Evolutionary conservation across 1,140 invertebrate species (phyloP).

Genomic region (Drosophila nasuta): DNA sequence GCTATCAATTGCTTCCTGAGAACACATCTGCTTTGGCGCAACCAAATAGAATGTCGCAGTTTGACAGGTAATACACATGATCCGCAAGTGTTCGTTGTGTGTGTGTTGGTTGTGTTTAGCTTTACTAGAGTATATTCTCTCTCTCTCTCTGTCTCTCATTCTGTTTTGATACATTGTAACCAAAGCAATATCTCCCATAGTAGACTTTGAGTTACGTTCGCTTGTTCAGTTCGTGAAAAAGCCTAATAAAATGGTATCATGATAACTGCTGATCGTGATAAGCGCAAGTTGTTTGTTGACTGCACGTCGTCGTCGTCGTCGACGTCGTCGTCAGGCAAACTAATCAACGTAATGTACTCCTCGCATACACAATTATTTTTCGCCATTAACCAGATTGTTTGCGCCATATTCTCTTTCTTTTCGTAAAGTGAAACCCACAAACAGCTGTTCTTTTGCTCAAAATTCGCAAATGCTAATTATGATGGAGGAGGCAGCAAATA

Average conservation of each 20-base stretch:
- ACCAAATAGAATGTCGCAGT: conserved; percentile 6
- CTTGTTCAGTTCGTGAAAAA: background rate
- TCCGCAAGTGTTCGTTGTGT: too few species aligned
- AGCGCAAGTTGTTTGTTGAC: conserved; percentile 4
- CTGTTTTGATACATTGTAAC: background rate
- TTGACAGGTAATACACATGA: background rate
- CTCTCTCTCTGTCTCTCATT: background rate
- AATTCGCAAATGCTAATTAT: conserved; percentile 20
- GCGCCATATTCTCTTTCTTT: background rate
- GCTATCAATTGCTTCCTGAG: conserved; percentile 52
- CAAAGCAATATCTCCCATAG: too few species aligned
- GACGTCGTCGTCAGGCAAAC: background rate
- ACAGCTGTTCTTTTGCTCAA: conserved; percentile 11
- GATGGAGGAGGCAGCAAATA: background rate
- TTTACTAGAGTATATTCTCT: background rate
- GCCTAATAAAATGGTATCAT: conserved; percentile 20
- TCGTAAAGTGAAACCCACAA: background rate
- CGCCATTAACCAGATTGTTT: conserved; percentile 22
- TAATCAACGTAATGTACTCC: conserved; percentile 24
- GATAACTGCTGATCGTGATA: conserved; percentile 29
- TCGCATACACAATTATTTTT: conserved; percentile 19
- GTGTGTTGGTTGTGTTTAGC: too few species aligned
- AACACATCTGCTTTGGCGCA: conserved; percentile 25
- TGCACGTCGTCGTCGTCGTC: background rate
- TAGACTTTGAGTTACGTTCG: background rate